Evolutionary conservation across 1,140 invertebrate species (phyloP), one percentile per base, ranked within the genome.

Genomic region (Drosophila tani): DNA sequence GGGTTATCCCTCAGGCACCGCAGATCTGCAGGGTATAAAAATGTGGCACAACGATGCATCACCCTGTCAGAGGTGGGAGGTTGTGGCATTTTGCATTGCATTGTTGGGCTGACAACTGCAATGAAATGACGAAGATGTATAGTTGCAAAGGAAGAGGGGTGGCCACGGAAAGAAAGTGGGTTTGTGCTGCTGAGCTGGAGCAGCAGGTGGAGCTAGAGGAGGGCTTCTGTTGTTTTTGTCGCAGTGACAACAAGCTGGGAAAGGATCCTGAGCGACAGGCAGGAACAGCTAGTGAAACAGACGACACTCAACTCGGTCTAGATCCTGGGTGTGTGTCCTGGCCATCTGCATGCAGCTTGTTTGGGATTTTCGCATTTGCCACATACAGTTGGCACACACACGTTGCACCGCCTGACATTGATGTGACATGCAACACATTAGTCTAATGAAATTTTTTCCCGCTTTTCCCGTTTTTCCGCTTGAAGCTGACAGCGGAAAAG

Each of bases 391-490:
- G 64, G 68, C 79, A 67, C 71, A 82, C 59, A 53, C 46, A 40
- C 32, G 53, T 9, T 75, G 63, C 47, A 82, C 53, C 58, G 62
- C 51, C 50, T 60, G 84, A 87, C 84, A 79, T 88, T 88, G 84
- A 87, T 87, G 81, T 75, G 84, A 87, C 84, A 46, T 84, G 77
- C 73, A 87, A 87, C 84, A 87, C 84, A 87, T 88, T 87, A 87
- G 84, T 56, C 81, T 83, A 87, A 87, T 88, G 84, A 87, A 88
- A 88, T 73, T 85, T 79, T 45, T 75, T 49, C 24, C 43, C 19
- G 35, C n/a, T 41, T 38, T 47, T 43, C 6, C n/a, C 35, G 17
- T 2, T 57, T 53, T 45, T 5, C 32, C 21, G 46, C 38, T 56
- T 29, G 24, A 51, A 19, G 40, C 14, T 56, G 45, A 51, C 57